These are phyloP conservation scores for Hermodice carunculata DNA, from an alignment of 2,888 invertebrate genomes.

Conservation along the genomic window DNA sequence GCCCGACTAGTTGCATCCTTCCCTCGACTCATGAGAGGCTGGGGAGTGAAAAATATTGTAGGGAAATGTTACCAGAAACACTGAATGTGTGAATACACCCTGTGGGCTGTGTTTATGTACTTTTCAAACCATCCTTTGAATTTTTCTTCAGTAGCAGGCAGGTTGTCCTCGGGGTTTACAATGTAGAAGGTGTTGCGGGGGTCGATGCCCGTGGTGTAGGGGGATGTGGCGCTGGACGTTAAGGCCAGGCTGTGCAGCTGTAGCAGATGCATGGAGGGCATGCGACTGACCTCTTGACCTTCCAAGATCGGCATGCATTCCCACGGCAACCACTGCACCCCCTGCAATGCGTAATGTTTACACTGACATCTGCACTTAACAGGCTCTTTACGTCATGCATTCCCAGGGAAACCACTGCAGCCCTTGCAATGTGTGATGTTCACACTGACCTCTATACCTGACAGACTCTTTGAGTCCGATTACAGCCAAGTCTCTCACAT, in stretches of 20 bases:
- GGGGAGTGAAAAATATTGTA: too few relatives aligned
- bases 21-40: too few relatives aligned
- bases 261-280: slow-evolving; percentile 76
- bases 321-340: slow-evolving; percentile 84
- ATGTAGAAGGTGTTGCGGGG: slow-evolving; percentile 75
- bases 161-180: slow-evolving; percentile 80
- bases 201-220: slow-evolving; percentile 63
- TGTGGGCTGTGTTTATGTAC: slow-evolving; percentile 43
- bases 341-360: too few relatives aligned
- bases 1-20: too few relatives aligned
- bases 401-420: too few relatives aligned
- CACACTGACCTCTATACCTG: too few relatives aligned
- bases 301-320: slow-evolving; percentile 79
- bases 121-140: slow-evolving; percentile 59
- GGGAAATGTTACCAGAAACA: not conserved
- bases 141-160: slow-evolving; percentile 76
- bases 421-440: too few relatives aligned
- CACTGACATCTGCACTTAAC: too few relatives aligned
- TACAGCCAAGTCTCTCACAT: too few relatives aligned
- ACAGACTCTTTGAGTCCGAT: too few relatives aligned
- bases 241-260: slow-evolving; percentile 34
- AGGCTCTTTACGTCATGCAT: too few relatives aligned
- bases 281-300: slow-evolving; percentile 79
- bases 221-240: slow-evolving; percentile 31
- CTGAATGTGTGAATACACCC: not conserved